Conservation (phyloP, 1,140 invertebrate species). For the Chironomus tepperi region DNA sequence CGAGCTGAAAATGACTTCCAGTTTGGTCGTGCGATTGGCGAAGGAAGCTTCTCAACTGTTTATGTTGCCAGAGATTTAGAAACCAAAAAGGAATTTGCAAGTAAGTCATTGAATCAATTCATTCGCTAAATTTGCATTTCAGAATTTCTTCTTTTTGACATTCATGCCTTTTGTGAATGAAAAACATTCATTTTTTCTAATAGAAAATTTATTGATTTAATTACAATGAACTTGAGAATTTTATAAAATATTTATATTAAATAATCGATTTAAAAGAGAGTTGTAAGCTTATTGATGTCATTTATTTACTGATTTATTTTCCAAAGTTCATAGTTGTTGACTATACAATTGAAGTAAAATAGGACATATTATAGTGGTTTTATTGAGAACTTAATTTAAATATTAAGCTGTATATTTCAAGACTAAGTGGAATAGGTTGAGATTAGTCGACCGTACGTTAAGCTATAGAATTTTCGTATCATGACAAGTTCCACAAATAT, state of each 20-base stretch:
- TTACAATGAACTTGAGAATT: constrained; percentile 2
- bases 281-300: too few relatives aligned
- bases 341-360: neutral
- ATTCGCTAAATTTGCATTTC: constrained; percentile 21
- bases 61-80: constrained; percentile 89
- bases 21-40: constrained; percentile 91
- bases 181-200: neutral
- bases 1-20: constrained; percentile 80
- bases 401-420: too few relatives aligned
- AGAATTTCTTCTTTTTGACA: constrained; percentile 25
- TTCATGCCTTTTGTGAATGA: neutral
- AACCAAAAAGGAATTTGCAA: constrained; percentile 83
- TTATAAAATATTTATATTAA: neutral
- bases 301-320: neutral
- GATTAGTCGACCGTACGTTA: too few relatives aligned
- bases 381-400: too few relatives aligned
- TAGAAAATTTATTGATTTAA: constrained; percentile 18
- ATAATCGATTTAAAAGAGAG: neutral
- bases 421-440: too few relatives aligned
- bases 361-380: too few relatives aligned
- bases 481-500: neutral
- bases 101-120: constrained; percentile 68
- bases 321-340: neutral
- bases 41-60: constrained; percentile 94
- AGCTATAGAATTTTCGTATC: too few relatives aligned